Percentiles rank a stretch among this genome's conserved stretches.
Conservation (phyloP, 2,797 vertebrate genomes). For the Peromyscus aztecus region DNA sequence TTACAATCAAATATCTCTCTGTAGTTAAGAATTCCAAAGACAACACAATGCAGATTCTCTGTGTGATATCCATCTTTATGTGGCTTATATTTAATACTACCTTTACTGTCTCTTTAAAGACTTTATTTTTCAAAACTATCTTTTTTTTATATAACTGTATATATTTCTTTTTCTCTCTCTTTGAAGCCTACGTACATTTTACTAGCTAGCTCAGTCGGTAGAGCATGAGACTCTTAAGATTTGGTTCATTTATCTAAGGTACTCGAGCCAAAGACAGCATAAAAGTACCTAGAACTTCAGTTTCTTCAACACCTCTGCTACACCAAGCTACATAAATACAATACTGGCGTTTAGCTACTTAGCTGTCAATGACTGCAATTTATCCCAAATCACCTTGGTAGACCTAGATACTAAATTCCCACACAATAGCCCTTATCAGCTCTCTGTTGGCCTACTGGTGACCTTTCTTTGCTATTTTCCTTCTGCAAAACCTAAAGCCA, state of each 20-base stretch:
- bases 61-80: too few relatives aligned
- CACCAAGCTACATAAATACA: background rate
- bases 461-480: background rate
- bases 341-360: background rate
- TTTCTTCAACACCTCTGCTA: background rate
- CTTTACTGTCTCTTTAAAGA: too few relatives aligned
- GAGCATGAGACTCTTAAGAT: background rate
- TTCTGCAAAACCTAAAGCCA: background rate
- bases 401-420: background rate
- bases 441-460: background rate
- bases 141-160: too few relatives aligned
- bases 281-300: background rate
- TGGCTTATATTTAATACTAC: too few relatives aligned
- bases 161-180: too few relatives aligned
- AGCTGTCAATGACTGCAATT: background rate
- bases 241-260: background rate
- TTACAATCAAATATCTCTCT: too few relatives aligned
- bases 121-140: too few relatives aligned
- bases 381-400: background rate
- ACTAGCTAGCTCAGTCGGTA: too few relatives aligned
- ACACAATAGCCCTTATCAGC: background rate
- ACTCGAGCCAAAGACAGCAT: background rate
- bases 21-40: too few relatives aligned
- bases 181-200: too few relatives aligned
- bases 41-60: too few relatives aligned